Conservation (phyloP, 2,888 invertebrate species). For the Troilus luridus region DNA sequence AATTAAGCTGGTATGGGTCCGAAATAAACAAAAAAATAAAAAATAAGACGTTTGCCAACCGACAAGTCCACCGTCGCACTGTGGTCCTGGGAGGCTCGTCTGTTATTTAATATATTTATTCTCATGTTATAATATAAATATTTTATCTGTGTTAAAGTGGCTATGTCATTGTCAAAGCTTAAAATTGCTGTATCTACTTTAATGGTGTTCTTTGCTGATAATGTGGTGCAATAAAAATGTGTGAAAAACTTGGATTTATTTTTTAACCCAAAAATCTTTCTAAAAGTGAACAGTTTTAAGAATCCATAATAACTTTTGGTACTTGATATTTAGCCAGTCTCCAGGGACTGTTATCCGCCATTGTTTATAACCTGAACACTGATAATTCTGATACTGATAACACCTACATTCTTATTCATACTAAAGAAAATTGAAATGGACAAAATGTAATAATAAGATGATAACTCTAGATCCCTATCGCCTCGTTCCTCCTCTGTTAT, state of each 20-base stretch:
- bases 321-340: too few species aligned
- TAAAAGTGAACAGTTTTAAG: neutral
- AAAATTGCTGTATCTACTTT: slow-evolving; percentile 64
- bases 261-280: neutral
- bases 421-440: too few species aligned
- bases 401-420: too few species aligned
- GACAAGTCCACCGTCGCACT: slow-evolving; percentile 55
- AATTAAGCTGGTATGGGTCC: slow-evolving; percentile 67
- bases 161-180: slow-evolving; percentile 62
- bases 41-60: slow-evolving; percentile 63
- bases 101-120: slow-evolving; percentile 61
- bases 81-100: slow-evolving; percentile 65
- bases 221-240: slow-evolving; percentile 64
- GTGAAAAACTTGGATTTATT: slow-evolving; percentile 20
- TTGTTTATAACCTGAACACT: too few species aligned
- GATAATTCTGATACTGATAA: too few species aligned
- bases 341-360: too few species aligned
- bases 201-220: slow-evolving; percentile 66
- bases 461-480: too few species aligned
- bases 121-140: slow-evolving; percentile 61
- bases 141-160: slow-evolving; percentile 58
- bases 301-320: neutral
- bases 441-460: too few species aligned
- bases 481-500: too few species aligned
- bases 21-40: slow-evolving; percentile 65